Evolutionary conservation across 2,888 invertebrate species (phyloP).

Genomic region (Folsomia candida): DNA sequence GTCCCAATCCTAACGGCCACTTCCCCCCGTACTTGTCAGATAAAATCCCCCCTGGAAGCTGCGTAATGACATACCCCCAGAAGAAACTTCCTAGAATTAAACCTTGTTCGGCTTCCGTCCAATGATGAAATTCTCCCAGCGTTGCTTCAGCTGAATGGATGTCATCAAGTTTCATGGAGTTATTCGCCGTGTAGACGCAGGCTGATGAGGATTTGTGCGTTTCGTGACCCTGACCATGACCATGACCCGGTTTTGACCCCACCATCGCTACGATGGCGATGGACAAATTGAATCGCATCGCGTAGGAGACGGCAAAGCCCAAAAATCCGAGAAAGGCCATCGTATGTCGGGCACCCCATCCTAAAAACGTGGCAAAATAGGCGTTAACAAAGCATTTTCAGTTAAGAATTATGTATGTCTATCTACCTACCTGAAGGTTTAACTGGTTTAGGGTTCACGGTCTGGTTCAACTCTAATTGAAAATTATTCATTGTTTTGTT

Average conservation of each 20-base stretch:
- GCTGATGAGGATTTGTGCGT: neutral
- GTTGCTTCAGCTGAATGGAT: neutral
- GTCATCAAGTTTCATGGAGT: neutral
- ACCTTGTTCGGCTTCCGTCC: constrained; percentile 58
- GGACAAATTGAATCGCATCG: constrained; percentile 57
- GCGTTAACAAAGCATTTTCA: no score
- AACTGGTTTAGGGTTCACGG: no score
- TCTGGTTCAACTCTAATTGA: no score
- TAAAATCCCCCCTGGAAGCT: constrained; percentile 71
- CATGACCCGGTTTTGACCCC: constrained; percentile 1
- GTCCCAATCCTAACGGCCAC: constrained; percentile 78
- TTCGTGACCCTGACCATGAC: neutral
- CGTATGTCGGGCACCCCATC: constrained; percentile 51
- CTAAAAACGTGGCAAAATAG: no score
- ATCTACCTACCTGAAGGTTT: no score
- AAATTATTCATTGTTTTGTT: no score
- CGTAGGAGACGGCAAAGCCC: constrained; percentile 56
- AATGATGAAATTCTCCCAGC: constrained; percentile 63
- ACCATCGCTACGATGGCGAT: constrained; percentile 62
- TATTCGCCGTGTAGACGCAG: neutral
- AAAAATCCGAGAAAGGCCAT: constrained; percentile 56
- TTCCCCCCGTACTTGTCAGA: constrained; percentile 83
- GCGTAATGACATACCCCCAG: constrained; percentile 80
- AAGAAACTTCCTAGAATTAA: constrained; percentile 65
- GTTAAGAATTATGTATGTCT: no score